Conservation (phyloP, 2,888 invertebrate genomes). For the Drosophila formosana region DNA sequence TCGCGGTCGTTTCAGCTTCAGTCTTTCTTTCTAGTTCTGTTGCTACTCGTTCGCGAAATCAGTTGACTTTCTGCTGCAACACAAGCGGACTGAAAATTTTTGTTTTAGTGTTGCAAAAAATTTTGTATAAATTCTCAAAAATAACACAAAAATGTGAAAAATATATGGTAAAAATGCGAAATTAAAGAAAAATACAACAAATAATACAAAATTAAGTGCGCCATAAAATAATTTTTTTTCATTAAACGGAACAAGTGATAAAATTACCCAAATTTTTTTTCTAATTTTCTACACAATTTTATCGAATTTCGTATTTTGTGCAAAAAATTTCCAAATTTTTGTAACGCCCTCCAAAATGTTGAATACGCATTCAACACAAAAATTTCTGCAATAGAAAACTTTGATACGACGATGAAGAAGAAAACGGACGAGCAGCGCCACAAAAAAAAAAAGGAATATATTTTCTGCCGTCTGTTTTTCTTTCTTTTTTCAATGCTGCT, state of each 20-base stretch:
- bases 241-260: constrained; percentile 47
- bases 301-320: constrained; percentile 73
- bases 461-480: constrained; percentile 84
- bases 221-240: constrained; percentile 38
- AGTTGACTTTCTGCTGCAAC: constrained; percentile 83
- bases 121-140: constrained; percentile 75
- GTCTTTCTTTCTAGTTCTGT: constrained; percentile 83
- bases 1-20: constrained; percentile 73
- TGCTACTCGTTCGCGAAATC: constrained; percentile 84
- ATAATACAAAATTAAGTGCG: constrained; percentile 75
- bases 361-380: constrained; percentile 71
- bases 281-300: constrained; percentile 70
- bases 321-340: constrained; percentile 70
- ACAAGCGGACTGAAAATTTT: constrained; percentile 82
- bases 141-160: constrained; percentile 80
- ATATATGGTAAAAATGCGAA: constrained; percentile 75
- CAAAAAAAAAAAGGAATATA: constrained; percentile 79
- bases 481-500: constrained; percentile 84
- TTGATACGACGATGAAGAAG: constrained; percentile 83
- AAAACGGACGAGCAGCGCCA: constrained; percentile 82
- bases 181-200: constrained; percentile 69
- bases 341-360: constrained; percentile 58
- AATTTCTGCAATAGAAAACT: constrained; percentile 83
- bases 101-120: constrained; percentile 83
- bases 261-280: constrained; percentile 58